Base-by-base conservation (phyloP, 2,113 vertebrate species). In the Neolamprologus hecqui region DNA sequence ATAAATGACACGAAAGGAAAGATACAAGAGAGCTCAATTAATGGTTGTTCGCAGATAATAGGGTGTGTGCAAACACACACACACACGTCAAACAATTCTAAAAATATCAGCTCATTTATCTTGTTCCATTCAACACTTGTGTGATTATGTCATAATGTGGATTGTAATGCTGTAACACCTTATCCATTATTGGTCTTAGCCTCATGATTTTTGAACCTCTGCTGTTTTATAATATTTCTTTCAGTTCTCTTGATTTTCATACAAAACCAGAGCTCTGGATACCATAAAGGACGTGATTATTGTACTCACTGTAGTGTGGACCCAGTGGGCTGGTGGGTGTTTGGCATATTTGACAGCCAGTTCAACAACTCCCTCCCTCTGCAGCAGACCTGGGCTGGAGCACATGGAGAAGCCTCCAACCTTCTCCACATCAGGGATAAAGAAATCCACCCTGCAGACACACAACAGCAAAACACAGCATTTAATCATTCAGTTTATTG, bases 321-420 rank as follows among this genome's bases (percentile, higher is more conserved):
- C 26, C 98, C 98, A 99, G 93, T 97, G 95, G 37, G 98, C 98
- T 83, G 98, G 97, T 73, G 98, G 97, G 92, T 99, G 97, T 83
- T 65, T 86, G 12, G 96, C n/a, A 49, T 96, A 93, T 90, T 99
- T 99, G 88, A 99, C 96, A 31, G 98, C 99, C 90, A 99, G 92
- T 90, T 99, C 98, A 45, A 99, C 86, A 17, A 97, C 65, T 19
- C 97, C 96, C 75, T 99, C 97, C 92, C 93, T 94, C 93, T 97
- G 92, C 82, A 99, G 90, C 63, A 98, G 94, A 47, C 96, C 96
- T 1, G 98, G 98, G 86, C 97, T 97, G 82, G 99, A 99, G 93
- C 98, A 99, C 91, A 99, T 97, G 53, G 99, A 99, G 96, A 99
- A 99, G 6, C 98, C 98, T 35, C 98, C 98, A 87, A 98, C 97